Conservation (phyloP, 2,113 vertebrate genomes). For the Hypomesus transpacificus region DNA sequence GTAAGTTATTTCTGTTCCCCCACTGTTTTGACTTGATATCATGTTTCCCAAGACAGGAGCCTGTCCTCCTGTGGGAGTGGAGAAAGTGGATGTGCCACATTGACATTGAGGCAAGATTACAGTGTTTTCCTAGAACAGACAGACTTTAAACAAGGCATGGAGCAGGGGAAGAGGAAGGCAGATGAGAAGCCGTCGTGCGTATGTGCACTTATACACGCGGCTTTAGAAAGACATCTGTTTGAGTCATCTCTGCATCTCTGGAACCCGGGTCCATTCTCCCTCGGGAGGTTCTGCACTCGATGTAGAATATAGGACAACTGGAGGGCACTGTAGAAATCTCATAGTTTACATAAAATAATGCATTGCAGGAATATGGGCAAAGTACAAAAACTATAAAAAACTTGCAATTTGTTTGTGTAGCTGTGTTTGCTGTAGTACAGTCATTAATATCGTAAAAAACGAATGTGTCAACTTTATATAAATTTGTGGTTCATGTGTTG, state of each 20-base stretch:
- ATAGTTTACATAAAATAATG: constrained; percentile 23
- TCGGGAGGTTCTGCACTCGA: constrained; percentile 29
- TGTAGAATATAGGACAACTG: constrained; percentile 7
- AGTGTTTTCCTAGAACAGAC: constrained; percentile 45
- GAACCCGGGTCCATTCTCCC: constrained; percentile 28
- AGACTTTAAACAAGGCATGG: constrained; percentile 48
- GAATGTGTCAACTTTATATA: neutral
- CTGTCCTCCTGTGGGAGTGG: constrained; percentile 35
- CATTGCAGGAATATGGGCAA: neutral
- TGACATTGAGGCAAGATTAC: constrained; percentile 59
- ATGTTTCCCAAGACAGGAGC: constrained; percentile 55
- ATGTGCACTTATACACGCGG: constrained; percentile 39
- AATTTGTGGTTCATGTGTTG: constrained; percentile 4
- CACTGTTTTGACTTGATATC: constrained; percentile 58
- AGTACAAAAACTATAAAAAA: neutral
- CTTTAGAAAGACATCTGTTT: constrained; percentile 55
- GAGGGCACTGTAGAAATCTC: constrained; percentile 3
- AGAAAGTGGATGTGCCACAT: constrained; percentile 45
- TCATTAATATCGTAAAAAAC: neutral
- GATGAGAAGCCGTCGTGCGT: constrained; percentile 41
- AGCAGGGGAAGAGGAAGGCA: constrained; percentile 46
- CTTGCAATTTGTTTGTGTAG: neutral
- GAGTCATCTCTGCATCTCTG: constrained; percentile 50
- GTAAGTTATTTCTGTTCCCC: constrained; percentile 48
- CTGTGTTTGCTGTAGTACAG: neutral